Conservation (phyloP, 1,140 invertebrate genomes). For the Gyrodactylus bullatarudis region DNA sequence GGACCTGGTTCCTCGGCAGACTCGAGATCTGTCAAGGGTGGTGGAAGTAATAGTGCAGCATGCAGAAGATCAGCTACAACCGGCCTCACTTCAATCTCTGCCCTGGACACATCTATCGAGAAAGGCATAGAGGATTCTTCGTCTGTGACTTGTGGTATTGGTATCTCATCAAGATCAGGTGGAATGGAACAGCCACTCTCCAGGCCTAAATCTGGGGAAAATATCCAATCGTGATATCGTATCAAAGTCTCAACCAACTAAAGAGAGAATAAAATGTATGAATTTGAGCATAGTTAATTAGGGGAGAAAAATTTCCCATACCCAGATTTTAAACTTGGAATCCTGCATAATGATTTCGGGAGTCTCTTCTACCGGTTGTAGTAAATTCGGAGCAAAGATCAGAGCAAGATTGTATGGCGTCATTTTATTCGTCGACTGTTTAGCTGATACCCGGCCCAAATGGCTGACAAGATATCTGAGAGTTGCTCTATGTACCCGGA, state of each 20-base stretch:
- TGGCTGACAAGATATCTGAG: not conserved
- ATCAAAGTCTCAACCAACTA: constrained; percentile 2
- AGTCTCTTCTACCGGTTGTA: constrained; percentile 1
- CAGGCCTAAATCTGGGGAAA: not conserved
- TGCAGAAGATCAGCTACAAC: not conserved
- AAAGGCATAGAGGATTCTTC: not conserved
- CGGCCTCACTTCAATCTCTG: not conserved
- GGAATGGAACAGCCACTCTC: constrained; percentile 2
- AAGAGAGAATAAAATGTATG: not conserved
- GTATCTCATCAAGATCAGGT: not conserved
- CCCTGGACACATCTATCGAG: not conserved
- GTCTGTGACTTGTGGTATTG: not conserved
- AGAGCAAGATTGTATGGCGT: constrained; percentile 2
- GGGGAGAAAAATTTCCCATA: not conserved
- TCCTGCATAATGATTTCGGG: not conserved
- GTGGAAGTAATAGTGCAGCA: not conserved
- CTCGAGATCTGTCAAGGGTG: not conserved
- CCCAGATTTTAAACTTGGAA: constrained; percentile 3
- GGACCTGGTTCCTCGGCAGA: not conserved
- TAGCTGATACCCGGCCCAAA: not conserved
- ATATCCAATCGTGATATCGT: constrained; percentile 2
- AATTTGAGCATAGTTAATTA: not conserved
- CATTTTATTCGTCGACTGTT: constrained; percentile 5
- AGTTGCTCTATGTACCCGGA: not conserved
- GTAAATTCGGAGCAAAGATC: constrained; percentile 5